Evolutionary conservation across 2,113 vertebrate genomes (phyloP).

Genomic region (Gallinago paraguaiae): DNA sequence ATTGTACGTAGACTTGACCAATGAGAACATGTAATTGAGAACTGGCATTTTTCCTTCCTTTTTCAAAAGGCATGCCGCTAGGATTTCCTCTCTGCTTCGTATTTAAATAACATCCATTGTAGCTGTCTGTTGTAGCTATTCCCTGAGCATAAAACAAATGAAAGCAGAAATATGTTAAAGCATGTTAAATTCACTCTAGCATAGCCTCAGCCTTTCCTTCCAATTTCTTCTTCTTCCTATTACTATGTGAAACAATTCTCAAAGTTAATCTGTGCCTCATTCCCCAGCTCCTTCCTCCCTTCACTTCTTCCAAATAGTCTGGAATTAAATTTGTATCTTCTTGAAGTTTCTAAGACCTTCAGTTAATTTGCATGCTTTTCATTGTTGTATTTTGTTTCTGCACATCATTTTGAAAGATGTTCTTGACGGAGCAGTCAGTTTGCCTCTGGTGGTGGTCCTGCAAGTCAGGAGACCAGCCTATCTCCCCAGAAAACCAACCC

Average conservation of each 20-base stretch:
- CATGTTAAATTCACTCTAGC: not conserved
- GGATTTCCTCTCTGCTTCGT: constrained; percentile 52
- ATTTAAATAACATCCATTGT: constrained; percentile 23
- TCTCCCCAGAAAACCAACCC: not conserved
- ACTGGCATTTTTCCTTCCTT: not conserved
- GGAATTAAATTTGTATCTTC: not conserved
- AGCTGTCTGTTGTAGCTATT: constrained; percentile 45
- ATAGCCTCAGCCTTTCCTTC: not conserved
- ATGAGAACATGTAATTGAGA: constrained; percentile 37
- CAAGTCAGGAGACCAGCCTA: not conserved
- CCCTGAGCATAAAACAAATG: not conserved
- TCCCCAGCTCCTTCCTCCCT: not conserved
- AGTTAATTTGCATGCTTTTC: not conserved
- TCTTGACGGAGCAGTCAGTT: not conserved
- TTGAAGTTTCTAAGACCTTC: not conserved
- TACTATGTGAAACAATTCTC: not conserved
- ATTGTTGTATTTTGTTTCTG: not conserved
- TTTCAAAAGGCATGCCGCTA: not conserved
- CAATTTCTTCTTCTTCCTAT: not conserved
- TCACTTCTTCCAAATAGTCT: not conserved
- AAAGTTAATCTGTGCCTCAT: not conserved
- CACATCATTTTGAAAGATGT: not conserved
- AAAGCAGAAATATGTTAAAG: constrained; percentile 38
- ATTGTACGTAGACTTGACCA: constrained; percentile 16
- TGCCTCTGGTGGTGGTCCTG: not conserved